Percentiles rank a stretch among this genome's conserved stretches.
Evolutionary conservation across 2,113 vertebrate species (phyloP).

Genomic region (Hiodon tergisus): DNA sequence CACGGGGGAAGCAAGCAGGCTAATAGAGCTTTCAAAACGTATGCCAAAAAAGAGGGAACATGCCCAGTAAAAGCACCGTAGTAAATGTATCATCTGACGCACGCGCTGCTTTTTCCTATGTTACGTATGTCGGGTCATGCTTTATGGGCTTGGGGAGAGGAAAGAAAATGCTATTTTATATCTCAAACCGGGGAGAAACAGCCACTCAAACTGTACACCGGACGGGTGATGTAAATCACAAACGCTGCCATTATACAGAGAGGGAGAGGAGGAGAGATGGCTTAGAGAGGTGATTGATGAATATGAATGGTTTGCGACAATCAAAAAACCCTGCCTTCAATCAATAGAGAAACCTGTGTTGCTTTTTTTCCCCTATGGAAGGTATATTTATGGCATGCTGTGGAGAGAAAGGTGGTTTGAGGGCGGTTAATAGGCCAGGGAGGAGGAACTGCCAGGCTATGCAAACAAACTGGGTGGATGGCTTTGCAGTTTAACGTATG

Average conservation of each 20-base stretch:
- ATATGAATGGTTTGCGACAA: constrained; percentile 8
- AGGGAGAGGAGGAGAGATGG: constrained; percentile 39
- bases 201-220: constrained; percentile 3
- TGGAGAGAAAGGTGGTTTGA: too few species aligned
- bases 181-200: constrained; percentile 11
- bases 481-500: constrained; percentile 37
- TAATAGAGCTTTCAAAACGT: too few species aligned
- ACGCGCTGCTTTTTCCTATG: constrained; percentile 1
- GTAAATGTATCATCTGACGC: constrained; percentile 18
- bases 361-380: neutral
- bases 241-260: constrained; percentile 14
- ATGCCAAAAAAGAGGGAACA: neutral
- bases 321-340: neutral
- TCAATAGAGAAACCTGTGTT: neutral
- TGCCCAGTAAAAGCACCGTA: constrained; percentile 4
- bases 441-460: constrained; percentile 29
- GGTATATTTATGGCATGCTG: neutral
- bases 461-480: constrained; percentile 23
- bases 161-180: constrained; percentile 12
- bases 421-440: constrained; percentile 25
- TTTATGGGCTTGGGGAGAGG: constrained; percentile 6
- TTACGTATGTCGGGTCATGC: neutral
- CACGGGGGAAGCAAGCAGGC: neutral
- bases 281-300: constrained; percentile 52
- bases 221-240: constrained; percentile 20